Evolutionary conservation across 2,888 invertebrate species (phyloP), one percentile per base, ranked within the genome.

Genomic region (Drosophila kuntzei): DNA sequence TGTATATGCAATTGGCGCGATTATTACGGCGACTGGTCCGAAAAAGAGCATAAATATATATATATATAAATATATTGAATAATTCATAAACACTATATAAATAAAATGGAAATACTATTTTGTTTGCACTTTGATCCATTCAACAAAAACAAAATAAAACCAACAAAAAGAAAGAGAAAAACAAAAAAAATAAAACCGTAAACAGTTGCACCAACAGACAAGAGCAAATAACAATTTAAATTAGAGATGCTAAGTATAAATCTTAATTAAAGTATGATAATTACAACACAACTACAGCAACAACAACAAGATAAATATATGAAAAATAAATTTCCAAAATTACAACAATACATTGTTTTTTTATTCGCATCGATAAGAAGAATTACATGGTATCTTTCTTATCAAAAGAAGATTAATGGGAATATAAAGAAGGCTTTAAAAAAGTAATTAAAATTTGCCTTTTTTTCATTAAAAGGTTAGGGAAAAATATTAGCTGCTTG

Each of bases 261-360:
- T 86, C 88, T 79, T 83, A 83, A 83, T 85, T 76, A 88, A 73
- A 71, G 66, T 79, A 82, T 71, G 65, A 78, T 78, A 84, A 85
- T 75, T 70, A 75, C 68, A 82, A 68, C 77, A 86, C 73, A 83
- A 73, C 83, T 74, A 88, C 74, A 68, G 67, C 81, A 80, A 76
- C 72, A 80, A 69, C 78, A 79, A 76, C 78, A 84, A 80, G 62
- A 83, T 86, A 82, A 79, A 88, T 88, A 83, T 86, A 78, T 86
- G 70, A 83, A 80, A 83, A 86, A 79, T 85, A 87, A 86, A 83
- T 87, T 83, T 88, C 71, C 82, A 83, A 83, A 83, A 83, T 88
- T 88, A 75, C 62, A 75, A 73, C 37, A 65, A 20, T 11, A 7
- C 6, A 44, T 20, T 20, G 14, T 12, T 34, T 44, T 32, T 16